Conservation (phyloP, 2,888 invertebrate genomes). For the Polyommatus icarus region DNA sequence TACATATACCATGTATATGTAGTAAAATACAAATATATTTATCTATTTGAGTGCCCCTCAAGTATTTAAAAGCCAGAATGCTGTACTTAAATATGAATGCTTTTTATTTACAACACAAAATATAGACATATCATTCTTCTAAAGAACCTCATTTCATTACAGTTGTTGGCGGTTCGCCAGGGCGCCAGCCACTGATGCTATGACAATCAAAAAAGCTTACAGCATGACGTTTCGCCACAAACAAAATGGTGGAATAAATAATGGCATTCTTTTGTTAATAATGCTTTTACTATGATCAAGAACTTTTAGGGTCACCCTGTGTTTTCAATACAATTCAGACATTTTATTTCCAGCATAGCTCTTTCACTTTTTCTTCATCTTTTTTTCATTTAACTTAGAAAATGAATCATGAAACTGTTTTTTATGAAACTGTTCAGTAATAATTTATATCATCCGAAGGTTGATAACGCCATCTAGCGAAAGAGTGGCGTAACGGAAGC, state of each 20-base stretch:
- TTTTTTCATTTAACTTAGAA: no score
- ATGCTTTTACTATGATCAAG: neutral
- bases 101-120: neutral
- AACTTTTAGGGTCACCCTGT: neutral
- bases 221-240: conserved; percentile 1
- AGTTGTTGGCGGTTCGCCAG: neutral
- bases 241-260: neutral
- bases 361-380: neutral
- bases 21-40: no score
- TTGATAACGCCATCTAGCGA: no score
- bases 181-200: neutral
- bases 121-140: neutral
- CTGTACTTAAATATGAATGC: neutral
- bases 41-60: no score
- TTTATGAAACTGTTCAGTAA: no score
- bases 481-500: no score
- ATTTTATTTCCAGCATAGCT: neutral
- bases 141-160: neutral
- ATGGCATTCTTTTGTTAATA: neutral
- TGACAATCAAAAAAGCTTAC: conserved; percentile 6
- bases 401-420: no score
- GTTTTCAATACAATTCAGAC: neutral
- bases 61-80: neutral
- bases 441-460: no score
- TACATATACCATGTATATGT: no score